phyloP scores from a whole-genome alignment of 1,140 invertebrate genomes.

The Dreissena rostriformis region DNA sequence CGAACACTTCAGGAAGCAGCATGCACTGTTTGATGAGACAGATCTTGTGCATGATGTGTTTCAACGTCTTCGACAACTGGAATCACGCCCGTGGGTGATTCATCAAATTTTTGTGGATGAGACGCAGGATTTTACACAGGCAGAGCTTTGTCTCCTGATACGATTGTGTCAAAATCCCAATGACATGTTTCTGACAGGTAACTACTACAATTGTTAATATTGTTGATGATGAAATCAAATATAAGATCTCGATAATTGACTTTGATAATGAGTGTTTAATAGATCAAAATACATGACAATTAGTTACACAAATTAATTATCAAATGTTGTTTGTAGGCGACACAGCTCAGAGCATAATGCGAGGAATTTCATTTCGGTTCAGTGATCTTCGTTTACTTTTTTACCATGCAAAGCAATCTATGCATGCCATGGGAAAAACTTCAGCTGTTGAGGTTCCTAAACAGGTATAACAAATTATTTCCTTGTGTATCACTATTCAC shows the following conservation, averaged over 20 bases:
- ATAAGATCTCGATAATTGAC: neutral
- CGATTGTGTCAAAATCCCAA: conserved; percentile 69
- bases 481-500: too few species aligned
- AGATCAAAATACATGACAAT: neutral
- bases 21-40: conserved; percentile 68
- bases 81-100: conserved; percentile 42
- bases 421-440: conserved; percentile 17
- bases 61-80: neutral
- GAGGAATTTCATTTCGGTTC: conserved; percentile 75
- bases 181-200: conserved; percentile 72
- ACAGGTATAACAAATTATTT: conserved; percentile 25
- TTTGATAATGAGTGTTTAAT: too few species aligned
- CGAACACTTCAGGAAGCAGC: conserved; percentile 54
- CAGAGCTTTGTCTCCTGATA: conserved; percentile 72
- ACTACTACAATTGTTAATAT: neutral
- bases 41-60: conserved; percentile 64
- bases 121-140: conserved; percentile 75
- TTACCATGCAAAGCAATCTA: conserved; percentile 57
- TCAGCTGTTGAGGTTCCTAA: conserved; percentile 57
- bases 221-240: neutral
- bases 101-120: conserved; percentile 74
- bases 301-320: neutral
- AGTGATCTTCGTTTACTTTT: conserved; percentile 68
- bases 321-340: conserved; percentile 52
- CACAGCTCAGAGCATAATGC: conserved; percentile 76